These are phyloP conservation scores for Diarsia brunnea DNA, from an alignment of 2,888 invertebrate genomes.

Conservation along the genomic window DNA sequence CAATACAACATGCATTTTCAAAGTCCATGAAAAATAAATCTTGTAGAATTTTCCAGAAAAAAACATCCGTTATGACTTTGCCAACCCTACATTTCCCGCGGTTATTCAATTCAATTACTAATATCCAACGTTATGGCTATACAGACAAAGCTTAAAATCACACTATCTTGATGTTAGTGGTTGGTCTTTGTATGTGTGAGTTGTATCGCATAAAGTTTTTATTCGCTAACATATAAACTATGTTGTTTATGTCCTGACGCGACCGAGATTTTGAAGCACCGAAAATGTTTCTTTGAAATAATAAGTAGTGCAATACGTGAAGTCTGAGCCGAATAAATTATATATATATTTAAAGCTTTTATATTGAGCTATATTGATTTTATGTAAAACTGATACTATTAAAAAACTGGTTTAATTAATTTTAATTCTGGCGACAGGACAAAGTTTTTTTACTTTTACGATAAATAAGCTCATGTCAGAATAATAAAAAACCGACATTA, in stretches of 20 bases:
- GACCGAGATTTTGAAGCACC: conserved; percentile 74
- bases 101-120: conserved; percentile 52
- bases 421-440: conserved; percentile 4
- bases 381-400: no score
- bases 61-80: conserved; percentile 45
- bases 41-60: conserved; percentile 45
- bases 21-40: background rate
- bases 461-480: conserved; percentile 4
- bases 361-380: conserved; percentile 27
- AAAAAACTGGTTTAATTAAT: conserved; percentile 26
- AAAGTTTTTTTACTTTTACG: conserved; percentile 12
- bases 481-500: conserved; percentile 18
- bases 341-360: conserved; percentile 34
- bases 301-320: conserved; percentile 59
- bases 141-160: conserved; percentile 65
- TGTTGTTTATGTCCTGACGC: conserved; percentile 76
- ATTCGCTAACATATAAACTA: conserved; percentile 66
- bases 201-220: conserved; percentile 55
- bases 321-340: conserved; percentile 41
- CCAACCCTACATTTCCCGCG: conserved; percentile 61
- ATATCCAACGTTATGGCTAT: conserved; percentile 63
- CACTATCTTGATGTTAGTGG: conserved; percentile 18
- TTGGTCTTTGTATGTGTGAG: conserved; percentile 43
- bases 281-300: conserved; percentile 66
- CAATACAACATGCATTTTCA: background rate